Percentiles rank a stretch among this genome's conserved stretches.
These are phyloP conservation scores for Sardina pilchardus DNA, from an alignment of 2,113 vertebrate genomes.

Conservation along the genomic window DNA sequence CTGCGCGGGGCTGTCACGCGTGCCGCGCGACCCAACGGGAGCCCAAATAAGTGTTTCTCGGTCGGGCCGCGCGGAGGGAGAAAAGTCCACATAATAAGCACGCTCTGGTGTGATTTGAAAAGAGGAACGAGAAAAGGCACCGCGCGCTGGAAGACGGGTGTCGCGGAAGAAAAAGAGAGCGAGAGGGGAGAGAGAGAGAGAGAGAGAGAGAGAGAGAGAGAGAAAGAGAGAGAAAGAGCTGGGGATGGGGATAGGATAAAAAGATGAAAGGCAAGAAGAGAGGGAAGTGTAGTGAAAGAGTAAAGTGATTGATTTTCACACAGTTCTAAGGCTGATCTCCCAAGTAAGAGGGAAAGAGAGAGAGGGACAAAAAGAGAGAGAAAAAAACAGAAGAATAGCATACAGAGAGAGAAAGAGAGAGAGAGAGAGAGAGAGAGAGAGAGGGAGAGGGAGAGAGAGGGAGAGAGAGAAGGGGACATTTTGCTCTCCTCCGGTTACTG, in stretches of 20 bases:
- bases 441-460: background rate
- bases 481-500: constrained; percentile 57
- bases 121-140: constrained; percentile 33
- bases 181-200: constrained; percentile 16
- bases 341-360: constrained; percentile 56
- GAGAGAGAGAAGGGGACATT: constrained; percentile 25
- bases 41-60: constrained; percentile 10
- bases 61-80: background rate
- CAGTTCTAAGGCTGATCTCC: constrained; percentile 64
- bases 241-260: constrained; percentile 36
- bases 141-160: constrained; percentile 53
- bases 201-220: constrained; percentile 24
- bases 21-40: background rate
- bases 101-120: constrained; percentile 60
- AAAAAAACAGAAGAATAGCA: constrained; percentile 18
- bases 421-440: constrained; percentile 31
- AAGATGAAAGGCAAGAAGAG: constrained; percentile 47
- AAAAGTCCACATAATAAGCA: constrained; percentile 53
- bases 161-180: constrained; percentile 15
- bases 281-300: constrained; percentile 57
- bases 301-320: constrained; percentile 72
- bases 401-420: constrained; percentile 49
- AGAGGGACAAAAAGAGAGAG: constrained; percentile 33
- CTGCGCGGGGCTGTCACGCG: background rate
- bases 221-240: constrained; percentile 41